phyloP scores from a whole-genome alignment of 1,140 invertebrate species.

The Mya arenaria region DNA sequence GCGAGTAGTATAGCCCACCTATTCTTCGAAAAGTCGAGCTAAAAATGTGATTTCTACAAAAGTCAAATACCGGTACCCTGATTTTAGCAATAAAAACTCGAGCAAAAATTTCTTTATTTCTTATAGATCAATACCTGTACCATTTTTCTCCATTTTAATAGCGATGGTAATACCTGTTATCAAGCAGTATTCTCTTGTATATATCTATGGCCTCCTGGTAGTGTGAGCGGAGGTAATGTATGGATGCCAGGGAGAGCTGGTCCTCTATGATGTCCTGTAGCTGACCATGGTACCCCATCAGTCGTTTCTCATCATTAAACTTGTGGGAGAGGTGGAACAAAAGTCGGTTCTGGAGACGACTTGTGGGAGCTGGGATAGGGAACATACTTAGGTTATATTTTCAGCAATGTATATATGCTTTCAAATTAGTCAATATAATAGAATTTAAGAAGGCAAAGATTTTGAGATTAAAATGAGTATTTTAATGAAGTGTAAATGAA shows the following conservation, averaged over 20 bases:
- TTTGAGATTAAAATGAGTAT: no score
- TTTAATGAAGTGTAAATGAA: no score
- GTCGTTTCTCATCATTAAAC: slow-evolving; percentile 91
- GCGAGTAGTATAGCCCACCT: no score
- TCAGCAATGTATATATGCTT: no score
- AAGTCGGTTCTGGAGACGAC: slow-evolving; percentile 86
- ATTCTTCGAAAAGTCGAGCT: no score
- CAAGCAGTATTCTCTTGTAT: slow-evolving; percentile 96
- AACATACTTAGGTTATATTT: neutral
- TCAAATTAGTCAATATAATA: no score
- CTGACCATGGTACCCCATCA: slow-evolving; percentile 91
- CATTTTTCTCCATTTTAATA: neutral
- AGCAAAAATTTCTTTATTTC: neutral
- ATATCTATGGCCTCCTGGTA: slow-evolving; percentile 99
- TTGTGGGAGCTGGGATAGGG: slow-evolving; percentile 77
- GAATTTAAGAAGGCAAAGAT: no score
- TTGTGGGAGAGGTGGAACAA: slow-evolving; percentile 97
- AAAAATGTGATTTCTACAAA: no score
- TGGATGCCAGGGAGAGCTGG: slow-evolving; percentile 96
- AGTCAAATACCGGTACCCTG: no score
- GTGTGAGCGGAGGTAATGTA: slow-evolving; percentile 97
- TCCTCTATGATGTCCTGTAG: slow-evolving; percentile 95
- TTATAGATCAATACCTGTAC: neutral
- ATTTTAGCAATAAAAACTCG: no score
- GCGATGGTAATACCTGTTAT: slow-evolving; percentile 88